Evolutionary conservation across 2,888 invertebrate species (phyloP), one percentile per base, ranked within the genome.

Genomic region (Tipula helvola): DNA sequence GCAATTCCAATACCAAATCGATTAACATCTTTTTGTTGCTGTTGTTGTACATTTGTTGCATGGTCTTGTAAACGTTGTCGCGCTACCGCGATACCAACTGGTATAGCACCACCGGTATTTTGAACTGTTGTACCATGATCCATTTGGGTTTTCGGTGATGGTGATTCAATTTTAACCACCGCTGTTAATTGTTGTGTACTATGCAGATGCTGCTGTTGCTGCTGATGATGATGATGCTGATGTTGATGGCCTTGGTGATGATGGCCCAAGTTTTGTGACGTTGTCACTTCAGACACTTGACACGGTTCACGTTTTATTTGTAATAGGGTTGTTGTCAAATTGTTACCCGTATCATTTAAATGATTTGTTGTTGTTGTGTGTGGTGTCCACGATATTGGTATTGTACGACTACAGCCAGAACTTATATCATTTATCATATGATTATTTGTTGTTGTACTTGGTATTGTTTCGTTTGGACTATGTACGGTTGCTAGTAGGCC

Each of bases 31-130:
- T 90, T 91, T 57, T 91, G 89, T 87, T 90, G 89, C 28, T 71
- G 90, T 87, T 90, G 87, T 5, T 88, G 90, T 87, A 86, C 90
- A 87, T 84, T 89, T 71, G 71, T 71, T 87, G 87, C 90, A 86
- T 88, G 88, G 86, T 88, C 87, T 88, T 88, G 95, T 88, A 94
- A 93, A 89, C 96, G 93, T 90, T 96, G 96, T 88, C 96, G 93
- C 86, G 96, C 96, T 88, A 96, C 96, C 44, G 96, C 96, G 89
- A 97, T 96, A 87, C 96, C 96, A 88, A 97, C 95, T 88, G 96
- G 96, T 91, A 96, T 96, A 86, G 93, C 93, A 90, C 93, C 93
- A 91, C 88, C 88, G 86, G 88, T 85, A 88, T 87, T 88, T 87
- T 88, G 87, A 41, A 87, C 87, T 47, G 36, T 85, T 28, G 86